phyloP scores from a whole-genome alignment of 2,797 vertebrate species.

The Mycteria americana region DNA sequence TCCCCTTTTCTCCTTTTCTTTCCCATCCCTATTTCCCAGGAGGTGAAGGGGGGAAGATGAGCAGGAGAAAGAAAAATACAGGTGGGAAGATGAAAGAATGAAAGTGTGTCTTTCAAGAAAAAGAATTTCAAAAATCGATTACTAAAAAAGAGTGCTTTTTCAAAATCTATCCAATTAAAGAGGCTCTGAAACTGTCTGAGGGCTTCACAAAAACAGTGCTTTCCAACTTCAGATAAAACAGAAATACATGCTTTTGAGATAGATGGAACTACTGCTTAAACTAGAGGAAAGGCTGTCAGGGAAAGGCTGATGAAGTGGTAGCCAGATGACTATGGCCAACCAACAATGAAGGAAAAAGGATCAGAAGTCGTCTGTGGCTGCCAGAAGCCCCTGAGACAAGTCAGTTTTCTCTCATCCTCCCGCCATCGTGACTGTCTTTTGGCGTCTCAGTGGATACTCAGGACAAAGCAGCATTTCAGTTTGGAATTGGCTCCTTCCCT shows the following conservation, averaged over 20 bases:
- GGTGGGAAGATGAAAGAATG: not conserved
- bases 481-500: not conserved
- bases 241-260: not conserved
- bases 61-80: not conserved
- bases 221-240: not conserved
- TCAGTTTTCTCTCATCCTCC: not conserved
- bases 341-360: fast-evolving
- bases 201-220: not conserved
- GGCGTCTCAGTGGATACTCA: not conserved
- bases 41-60: not conserved
- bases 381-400: not conserved
- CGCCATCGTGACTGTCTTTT: fast-evolving
- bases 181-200: not conserved
- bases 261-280: not conserved
- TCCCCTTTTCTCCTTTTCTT: not conserved
- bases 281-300: not conserved
- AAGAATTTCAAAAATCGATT: not conserved
- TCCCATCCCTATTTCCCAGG: not conserved
- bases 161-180: not conserved
- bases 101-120: not conserved
- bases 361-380: not conserved
- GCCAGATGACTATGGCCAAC: not conserved
- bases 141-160: not conserved
- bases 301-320: not conserved
- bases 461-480: not conserved